Evolutionary conservation across 1,140 invertebrate genomes (phyloP).

Genomic region (Medauroidea extradentata): DNA sequence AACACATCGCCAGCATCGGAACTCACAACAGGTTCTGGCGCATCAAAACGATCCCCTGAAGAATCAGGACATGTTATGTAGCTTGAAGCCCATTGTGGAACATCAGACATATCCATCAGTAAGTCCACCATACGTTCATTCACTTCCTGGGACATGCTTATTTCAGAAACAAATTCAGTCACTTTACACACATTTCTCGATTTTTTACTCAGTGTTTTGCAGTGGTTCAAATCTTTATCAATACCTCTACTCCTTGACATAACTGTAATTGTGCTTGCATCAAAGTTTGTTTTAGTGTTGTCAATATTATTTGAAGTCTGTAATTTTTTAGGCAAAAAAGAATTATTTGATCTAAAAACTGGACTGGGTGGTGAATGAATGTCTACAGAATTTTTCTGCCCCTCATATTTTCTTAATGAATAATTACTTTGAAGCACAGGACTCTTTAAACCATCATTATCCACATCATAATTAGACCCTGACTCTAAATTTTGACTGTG

Average conservation of each 20-base stretch:
- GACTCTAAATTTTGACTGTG: conserved; percentile 16
- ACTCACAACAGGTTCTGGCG: neutral
- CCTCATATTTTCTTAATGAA: too few species aligned
- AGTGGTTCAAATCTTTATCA: neutral
- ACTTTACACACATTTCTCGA: neutral
- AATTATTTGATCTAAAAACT: neutral
- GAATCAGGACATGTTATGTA: conserved; percentile 17
- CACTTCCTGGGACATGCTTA: conserved; percentile 23
- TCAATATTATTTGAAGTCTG: neutral
- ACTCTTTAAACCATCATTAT: neutral
- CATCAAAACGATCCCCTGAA: neutral
- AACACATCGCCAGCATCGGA: too few species aligned
- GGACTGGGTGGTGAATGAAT: too few species aligned
- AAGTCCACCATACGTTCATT: conserved; percentile 25
- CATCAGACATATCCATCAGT: conserved; percentile 30
- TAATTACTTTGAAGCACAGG: too few species aligned
- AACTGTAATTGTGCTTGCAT: too few species aligned
- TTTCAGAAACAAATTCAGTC: neutral
- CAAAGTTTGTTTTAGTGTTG: neutral
- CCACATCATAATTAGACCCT: neutral
- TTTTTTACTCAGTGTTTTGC: neutral
- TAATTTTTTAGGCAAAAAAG: conserved; percentile 8
- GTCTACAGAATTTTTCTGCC: too few species aligned
- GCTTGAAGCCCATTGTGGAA: conserved; percentile 15
- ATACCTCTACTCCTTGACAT: too few species aligned